Conservation (phyloP, 2,797 vertebrate genomes). For the Gallirallus australis region DNA sequence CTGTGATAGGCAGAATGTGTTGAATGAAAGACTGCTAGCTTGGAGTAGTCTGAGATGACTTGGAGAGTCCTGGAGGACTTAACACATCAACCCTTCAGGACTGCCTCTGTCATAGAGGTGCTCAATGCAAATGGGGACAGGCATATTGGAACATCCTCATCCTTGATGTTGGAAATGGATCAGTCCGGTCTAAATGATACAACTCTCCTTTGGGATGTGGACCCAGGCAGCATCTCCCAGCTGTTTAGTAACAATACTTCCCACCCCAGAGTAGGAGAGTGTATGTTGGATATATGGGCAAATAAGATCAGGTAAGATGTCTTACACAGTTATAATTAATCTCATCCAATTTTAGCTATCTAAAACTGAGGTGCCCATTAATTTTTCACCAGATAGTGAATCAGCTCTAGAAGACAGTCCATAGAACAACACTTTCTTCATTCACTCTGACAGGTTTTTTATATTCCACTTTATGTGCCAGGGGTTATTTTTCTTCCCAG, state of each 20-base stretch:
- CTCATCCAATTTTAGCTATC: not conserved
- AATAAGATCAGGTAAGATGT: not conserved
- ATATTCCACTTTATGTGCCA: not conserved
- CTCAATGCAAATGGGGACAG: not conserved
- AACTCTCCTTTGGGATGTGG: not conserved
- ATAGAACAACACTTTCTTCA: not conserved
- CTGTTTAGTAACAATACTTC: not conserved
- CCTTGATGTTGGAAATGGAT: not conserved
- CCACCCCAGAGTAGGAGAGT: not conserved
- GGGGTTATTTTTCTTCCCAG: not conserved
- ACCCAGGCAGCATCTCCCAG: not conserved
- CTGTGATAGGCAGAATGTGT: not conserved
- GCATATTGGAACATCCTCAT: not conserved
- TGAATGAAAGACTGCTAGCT: not conserved
- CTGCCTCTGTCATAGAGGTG: not conserved
- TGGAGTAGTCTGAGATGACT: not conserved
- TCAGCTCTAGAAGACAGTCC: not conserved
- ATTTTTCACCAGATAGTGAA: not conserved
- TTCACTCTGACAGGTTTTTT: not conserved
- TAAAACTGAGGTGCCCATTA: not conserved
- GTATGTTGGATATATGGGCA: not conserved
- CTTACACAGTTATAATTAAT: not conserved
- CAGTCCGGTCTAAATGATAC: not conserved
- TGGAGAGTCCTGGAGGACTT: not conserved
- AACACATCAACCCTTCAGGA: not conserved